These are phyloP conservation scores for Nasonia vitripennis DNA, from an alignment of 1,140 invertebrate genomes.

Conservation along the genomic window DNA sequence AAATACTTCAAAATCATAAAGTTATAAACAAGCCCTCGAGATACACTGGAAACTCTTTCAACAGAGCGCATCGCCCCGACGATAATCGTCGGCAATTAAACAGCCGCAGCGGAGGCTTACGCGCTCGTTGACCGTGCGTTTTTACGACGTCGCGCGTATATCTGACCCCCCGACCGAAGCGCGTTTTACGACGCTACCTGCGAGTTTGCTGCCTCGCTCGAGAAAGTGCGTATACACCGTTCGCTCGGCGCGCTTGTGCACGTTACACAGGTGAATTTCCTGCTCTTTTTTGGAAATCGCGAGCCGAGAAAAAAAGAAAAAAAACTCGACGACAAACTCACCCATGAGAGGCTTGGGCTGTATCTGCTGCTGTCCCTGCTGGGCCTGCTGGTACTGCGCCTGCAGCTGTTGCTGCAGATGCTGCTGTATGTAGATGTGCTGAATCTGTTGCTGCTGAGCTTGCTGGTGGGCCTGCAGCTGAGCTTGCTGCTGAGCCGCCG, in stretches of 20 bases:
- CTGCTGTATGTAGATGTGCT: conserved; percentile 70
- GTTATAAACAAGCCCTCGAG: not conserved
- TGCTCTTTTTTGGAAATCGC: no score
- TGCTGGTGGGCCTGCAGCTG: conserved; percentile 68
- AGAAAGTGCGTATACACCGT: no score
- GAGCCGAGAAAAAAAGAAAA: no score
- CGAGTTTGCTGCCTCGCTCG: not conserved
- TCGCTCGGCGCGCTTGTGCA: no score
- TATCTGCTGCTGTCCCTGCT: conserved; percentile 73
- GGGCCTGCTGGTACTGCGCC: conserved; percentile 70
- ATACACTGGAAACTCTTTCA: not conserved
- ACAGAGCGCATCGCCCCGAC: not conserved
- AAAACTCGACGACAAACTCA: conserved; percentile 63
- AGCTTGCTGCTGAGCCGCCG: conserved; percentile 69
- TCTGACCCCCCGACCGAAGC: not conserved
- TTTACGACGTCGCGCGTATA: conserved; percentile 12
- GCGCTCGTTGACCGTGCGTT: not conserved
- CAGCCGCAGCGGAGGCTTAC: not conserved
- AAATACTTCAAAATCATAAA: not conserved
- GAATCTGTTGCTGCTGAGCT: conserved; percentile 68
- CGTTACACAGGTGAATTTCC: no score
- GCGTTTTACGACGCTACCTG: conserved; percentile 36
- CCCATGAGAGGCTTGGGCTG: conserved; percentile 77
- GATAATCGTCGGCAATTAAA: conserved; percentile 25
- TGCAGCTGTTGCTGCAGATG: conserved; percentile 67